Evolutionary conservation across 2,888 invertebrate genomes (phyloP).

Genomic region (Pterostichus madidus): DNA sequence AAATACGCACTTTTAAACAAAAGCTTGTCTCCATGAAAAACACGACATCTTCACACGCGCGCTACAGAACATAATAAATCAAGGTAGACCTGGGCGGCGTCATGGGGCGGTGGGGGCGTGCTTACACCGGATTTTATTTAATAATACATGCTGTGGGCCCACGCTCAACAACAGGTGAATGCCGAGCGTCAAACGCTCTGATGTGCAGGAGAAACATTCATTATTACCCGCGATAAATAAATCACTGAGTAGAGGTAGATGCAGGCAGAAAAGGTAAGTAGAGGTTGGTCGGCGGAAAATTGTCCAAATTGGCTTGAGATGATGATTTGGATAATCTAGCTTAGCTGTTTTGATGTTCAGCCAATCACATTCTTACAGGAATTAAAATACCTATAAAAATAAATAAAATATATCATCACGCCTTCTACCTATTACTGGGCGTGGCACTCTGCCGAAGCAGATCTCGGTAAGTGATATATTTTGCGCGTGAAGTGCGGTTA

Average conservation of each 20-base stretch:
- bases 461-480: too few species aligned
- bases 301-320: too few species aligned
- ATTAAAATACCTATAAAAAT: too few species aligned
- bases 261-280: background rate
- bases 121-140: constrained; percentile 39
- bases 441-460: too few species aligned
- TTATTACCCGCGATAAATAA: constrained; percentile 35
- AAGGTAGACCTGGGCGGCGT: constrained; percentile 28
- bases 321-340: too few species aligned
- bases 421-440: too few species aligned
- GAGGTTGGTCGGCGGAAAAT: background rate
- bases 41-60: background rate
- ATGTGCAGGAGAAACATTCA: constrained; percentile 40
- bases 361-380: too few species aligned
- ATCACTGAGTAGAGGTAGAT: background rate
- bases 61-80: constrained; percentile 45
- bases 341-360: too few species aligned
- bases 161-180: constrained; percentile 51
- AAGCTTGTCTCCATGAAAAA: constrained; percentile 3
- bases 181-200: constrained; percentile 9
- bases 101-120: background rate
- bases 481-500: too few species aligned
- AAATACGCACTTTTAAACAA: constrained; percentile 6
- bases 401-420: too few species aligned
- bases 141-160: constrained; percentile 34